phyloP scores from a whole-genome alignment of 2,797 vertebrate species.

The Zenarchopterus dispar region DNA sequence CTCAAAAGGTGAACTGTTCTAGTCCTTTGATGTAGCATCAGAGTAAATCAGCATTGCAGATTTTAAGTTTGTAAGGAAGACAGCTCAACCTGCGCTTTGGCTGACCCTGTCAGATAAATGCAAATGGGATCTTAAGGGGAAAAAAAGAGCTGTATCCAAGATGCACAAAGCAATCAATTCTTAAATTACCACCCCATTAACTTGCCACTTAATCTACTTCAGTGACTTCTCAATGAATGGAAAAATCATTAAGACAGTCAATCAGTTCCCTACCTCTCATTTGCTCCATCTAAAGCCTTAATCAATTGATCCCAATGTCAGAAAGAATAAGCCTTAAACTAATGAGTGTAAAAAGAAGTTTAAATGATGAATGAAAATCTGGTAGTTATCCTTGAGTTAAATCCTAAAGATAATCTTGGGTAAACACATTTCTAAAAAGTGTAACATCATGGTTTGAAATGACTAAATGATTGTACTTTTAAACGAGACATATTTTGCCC shows the following conservation, averaged over 20 bases:
- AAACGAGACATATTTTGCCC: too few relatives aligned
- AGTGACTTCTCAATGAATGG: slow-evolving; percentile 40
- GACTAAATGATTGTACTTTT: too few relatives aligned
- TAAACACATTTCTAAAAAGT: too few relatives aligned
- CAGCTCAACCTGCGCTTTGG: neutral
- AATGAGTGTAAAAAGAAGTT: too few relatives aligned
- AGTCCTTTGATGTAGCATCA: slow-evolving; percentile 2
- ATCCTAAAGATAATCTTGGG: too few relatives aligned
- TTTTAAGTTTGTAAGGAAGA: neutral
- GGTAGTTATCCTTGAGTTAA: neutral
- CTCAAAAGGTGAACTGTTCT: neutral
- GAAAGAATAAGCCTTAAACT: slow-evolving; percentile 11
- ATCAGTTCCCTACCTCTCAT: slow-evolving; percentile 54
- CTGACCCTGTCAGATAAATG: neutral
- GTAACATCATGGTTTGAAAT: too few relatives aligned
- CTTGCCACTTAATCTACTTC: slow-evolving; percentile 23
- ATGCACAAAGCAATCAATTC: slow-evolving; percentile 45
- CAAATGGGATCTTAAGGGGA: neutral
- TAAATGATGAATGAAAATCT: neutral
- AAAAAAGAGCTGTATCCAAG: neutral
- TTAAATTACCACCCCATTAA: slow-evolving; percentile 61
- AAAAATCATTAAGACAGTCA: slow-evolving; percentile 51
- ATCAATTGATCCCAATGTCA: slow-evolving; percentile 44
- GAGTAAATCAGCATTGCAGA: slow-evolving; percentile 4
- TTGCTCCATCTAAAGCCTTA: slow-evolving; percentile 44